Conservation (phyloP, 2,888 invertebrate genomes). For the Deilephila porcellus region DNA sequence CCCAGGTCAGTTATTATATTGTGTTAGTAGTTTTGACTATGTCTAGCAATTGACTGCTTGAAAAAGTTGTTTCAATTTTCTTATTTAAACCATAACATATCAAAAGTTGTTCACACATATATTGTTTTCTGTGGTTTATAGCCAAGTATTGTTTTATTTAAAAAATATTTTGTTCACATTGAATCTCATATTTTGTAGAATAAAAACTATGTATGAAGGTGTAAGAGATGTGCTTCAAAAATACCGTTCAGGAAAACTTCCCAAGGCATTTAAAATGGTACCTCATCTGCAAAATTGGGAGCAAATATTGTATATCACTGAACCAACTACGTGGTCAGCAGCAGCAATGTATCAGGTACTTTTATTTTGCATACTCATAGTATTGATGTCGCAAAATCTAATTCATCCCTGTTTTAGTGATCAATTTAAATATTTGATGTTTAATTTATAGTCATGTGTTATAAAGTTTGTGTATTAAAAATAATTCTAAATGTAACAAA, state of each 20-base stretch:
- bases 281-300: slow-evolving; percentile 98
- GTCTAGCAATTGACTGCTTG: neutral
- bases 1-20: slow-evolving; percentile 80
- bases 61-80: too few relatives aligned
- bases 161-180: slow-evolving; percentile 1
- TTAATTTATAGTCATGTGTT: too few relatives aligned
- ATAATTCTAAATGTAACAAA: neutral
- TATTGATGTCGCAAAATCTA: neutral
- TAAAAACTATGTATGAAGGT: slow-evolving; percentile 95
- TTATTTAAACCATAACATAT: too few relatives aligned
- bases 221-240: slow-evolving; percentile 94
- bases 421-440: too few relatives aligned
- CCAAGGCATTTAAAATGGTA: slow-evolving; percentile 98
- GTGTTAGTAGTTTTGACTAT: neutral
- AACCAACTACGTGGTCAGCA: slow-evolving; percentile 98
- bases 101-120: too few relatives aligned
- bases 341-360: slow-evolving; percentile 96
- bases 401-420: too few relatives aligned
- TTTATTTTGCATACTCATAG: neutral
- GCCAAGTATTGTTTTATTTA: neutral
- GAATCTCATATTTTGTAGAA: slow-evolving; percentile 63
- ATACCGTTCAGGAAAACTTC: slow-evolving; percentile 98
- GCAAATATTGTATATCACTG: slow-evolving; percentile 93
- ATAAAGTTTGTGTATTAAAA: neutral
- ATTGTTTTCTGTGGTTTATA: too few relatives aligned